Evolutionary conservation across 30 jellyfish, hydroid and myxozoan species (phyloP).

Genomic region (Hydra vulgaris): DNA sequence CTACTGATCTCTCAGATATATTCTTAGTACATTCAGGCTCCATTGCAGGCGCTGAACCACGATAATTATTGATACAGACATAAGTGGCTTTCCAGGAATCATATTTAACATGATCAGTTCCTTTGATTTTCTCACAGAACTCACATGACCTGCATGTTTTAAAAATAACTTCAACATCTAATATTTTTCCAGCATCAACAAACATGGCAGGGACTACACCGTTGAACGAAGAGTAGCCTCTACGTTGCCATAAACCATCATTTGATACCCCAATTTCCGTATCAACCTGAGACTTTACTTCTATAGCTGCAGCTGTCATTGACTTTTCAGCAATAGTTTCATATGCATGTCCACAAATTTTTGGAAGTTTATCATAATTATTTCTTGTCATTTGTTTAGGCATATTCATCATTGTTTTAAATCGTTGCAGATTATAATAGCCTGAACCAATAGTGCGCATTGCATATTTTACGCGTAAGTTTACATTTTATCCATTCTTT

Average conservation of each 20-base stretch:
- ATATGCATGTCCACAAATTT: neutral
- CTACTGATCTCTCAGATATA: neutral
- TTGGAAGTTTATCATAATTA: conserved; percentile 1
- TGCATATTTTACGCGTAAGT: neutral
- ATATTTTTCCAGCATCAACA: conserved; percentile 3
- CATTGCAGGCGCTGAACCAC: too few species aligned
- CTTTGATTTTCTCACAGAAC: too few species aligned
- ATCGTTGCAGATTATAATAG: conserved; percentile 2
- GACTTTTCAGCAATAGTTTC: conserved; percentile 6
- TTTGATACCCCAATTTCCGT: too few species aligned
- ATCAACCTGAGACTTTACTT: too few species aligned
- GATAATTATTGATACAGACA: too few species aligned
- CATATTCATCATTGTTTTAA: conserved; percentile 8
- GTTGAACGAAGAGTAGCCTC: too few species aligned
- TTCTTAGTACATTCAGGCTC: conserved; percentile 2
- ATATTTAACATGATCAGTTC: too few species aligned
- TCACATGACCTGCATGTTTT: conserved; percentile 7
- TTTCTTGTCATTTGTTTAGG: conserved; percentile 3
- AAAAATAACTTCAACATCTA: neutral
- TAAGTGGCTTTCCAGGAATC: too few species aligned
- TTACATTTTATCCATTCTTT: neutral
- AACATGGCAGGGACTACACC: too few species aligned
- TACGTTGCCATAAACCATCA: too few species aligned
- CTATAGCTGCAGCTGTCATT: conserved; percentile 8
- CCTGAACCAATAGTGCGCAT: conserved; percentile 6